Percentiles rank a stretch among this genome's conserved stretches.
phyloP scores from a whole-genome alignment of 2,113 vertebrate genomes.

The Pedetes capensis region DNA sequence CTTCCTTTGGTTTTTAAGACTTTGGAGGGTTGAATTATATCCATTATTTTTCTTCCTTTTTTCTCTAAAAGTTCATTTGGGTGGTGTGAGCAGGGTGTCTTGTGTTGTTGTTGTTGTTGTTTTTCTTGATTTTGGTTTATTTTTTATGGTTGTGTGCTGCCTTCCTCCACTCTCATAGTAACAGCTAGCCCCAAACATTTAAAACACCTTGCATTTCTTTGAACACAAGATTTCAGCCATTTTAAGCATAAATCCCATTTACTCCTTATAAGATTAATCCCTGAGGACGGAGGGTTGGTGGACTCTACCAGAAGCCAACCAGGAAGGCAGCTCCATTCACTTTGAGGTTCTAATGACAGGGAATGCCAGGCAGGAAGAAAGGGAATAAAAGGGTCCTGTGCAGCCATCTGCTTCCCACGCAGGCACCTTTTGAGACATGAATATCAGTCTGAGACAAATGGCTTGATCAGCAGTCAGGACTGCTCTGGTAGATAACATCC shows the following conservation, averaged over 20 bases:
- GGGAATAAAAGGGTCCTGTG: no score
- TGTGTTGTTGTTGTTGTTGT: neutral
- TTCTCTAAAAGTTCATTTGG: neutral
- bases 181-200: neutral
- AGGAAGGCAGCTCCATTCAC: neutral
- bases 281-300: neutral
- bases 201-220: neutral
- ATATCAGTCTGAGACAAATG: no score
- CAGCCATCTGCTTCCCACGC: no score
- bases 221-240: neutral
- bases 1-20: neutral
- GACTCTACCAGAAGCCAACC: neutral
- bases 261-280: neutral
- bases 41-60: neutral
- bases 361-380: no score
- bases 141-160: neutral
- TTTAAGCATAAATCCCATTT: neutral
- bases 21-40: neutral
- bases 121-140: neutral
- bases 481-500: no score
- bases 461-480: no score
- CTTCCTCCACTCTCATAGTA: neutral
- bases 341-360: fast-evolving
- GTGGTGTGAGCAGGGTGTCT: neutral
- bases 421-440: no score